Evolutionary conservation across 2,888 invertebrate genomes (phyloP).

Genomic region (Chesias legatella): DNA sequence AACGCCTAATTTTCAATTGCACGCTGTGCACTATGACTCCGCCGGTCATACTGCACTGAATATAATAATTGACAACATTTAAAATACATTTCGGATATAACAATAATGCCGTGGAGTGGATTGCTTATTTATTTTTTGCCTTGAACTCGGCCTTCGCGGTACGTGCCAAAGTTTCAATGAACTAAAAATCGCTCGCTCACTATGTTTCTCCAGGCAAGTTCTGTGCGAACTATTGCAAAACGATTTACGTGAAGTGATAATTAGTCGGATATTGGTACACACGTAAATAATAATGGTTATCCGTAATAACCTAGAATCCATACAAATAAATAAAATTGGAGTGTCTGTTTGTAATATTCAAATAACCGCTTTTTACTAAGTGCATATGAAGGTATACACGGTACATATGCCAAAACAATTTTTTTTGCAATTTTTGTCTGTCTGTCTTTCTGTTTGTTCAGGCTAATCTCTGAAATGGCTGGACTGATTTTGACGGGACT

Average conservation of each 20-base stretch:
- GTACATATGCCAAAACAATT: no score
- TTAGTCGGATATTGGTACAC: background rate
- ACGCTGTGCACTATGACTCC: constrained; percentile 30
- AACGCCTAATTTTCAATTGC: constrained; percentile 1
- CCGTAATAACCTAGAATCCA: no score
- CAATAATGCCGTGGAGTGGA: constrained; percentile 47
- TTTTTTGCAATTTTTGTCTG: no score
- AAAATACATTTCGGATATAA: constrained; percentile 57
- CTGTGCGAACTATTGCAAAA: constrained; percentile 19
- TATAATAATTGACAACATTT: constrained; percentile 55
- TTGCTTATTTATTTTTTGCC: constrained; percentile 35
- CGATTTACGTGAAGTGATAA: constrained; percentile 4
- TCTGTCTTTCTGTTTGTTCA: no score
- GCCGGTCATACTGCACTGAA: constrained; percentile 48
- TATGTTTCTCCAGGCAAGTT: constrained; percentile 21
- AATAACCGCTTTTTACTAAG: no score
- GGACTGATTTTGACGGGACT: no score
- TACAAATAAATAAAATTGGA: no score
- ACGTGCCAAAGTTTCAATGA: constrained; percentile 20
- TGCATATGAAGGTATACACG: no score
- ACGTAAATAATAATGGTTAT: no score
- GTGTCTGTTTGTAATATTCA: no score
- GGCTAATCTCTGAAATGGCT: no score
- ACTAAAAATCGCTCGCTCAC: constrained; percentile 13
- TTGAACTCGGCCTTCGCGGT: constrained; percentile 41